Conservation (phyloP, 64 coral and sea anemone genomes). For the Stichodactyla mertensii region DNA sequence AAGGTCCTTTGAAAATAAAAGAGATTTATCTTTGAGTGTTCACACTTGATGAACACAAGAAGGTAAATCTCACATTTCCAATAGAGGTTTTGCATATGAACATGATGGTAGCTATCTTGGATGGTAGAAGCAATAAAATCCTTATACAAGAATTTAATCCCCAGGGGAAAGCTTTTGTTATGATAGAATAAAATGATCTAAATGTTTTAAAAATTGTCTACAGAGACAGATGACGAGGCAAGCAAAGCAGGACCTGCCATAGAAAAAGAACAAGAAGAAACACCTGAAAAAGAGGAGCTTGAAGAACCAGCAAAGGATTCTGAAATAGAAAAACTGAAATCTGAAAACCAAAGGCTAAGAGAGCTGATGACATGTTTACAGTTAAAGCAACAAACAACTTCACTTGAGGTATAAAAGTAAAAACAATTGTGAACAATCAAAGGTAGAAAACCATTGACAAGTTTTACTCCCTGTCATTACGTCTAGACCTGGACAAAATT, state of each 20-base stretch:
- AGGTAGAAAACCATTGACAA: too few species aligned
- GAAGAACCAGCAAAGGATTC: constrained; percentile 1
- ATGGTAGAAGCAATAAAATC: too few species aligned
- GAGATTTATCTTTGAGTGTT: too few species aligned
- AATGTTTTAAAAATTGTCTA: neutral
- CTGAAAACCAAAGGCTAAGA: constrained; percentile 74
- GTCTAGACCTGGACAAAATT: too few species aligned
- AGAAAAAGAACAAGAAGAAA: neutral
- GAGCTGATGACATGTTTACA: constrained; percentile 77
- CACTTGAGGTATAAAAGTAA: constrained; percentile 66
- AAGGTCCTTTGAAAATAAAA: too few species aligned
- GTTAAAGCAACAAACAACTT: constrained; percentile 79
- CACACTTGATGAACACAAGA: too few species aligned
- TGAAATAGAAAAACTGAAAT: constrained; percentile 49
- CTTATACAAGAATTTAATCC: too few species aligned
- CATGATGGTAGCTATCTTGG: too few species aligned
- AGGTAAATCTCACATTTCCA: too few species aligned
- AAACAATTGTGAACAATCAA: neutral
- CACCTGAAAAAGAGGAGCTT: neutral
- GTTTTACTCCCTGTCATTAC: too few species aligned
- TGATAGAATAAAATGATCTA: neutral
- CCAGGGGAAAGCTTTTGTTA: too few species aligned
- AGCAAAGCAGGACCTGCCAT: neutral
- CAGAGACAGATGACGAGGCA: neutral
- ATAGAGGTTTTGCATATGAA: too few species aligned